Percentiles rank a stretch among this genome's conserved stretches.
phyloP scores from a whole-genome alignment of 2,113 vertebrate genomes.

The Hepsetus odoe region DNA sequence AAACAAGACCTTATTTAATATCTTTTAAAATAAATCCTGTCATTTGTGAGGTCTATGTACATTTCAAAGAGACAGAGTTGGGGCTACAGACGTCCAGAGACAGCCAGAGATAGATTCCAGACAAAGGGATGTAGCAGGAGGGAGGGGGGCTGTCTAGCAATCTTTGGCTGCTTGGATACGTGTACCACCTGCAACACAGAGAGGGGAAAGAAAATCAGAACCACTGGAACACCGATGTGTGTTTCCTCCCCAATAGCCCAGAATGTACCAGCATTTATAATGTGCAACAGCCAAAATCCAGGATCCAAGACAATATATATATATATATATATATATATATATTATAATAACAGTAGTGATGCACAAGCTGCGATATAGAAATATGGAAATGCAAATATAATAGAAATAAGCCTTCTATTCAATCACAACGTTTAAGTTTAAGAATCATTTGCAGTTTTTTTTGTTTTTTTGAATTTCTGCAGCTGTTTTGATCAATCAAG shows the following conservation, averaged over 20 bases:
- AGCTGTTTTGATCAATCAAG: neutral
- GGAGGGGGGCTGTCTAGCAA: slow-evolving; percentile 68
- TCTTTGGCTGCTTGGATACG: slow-evolving; percentile 76
- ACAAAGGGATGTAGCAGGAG: slow-evolving; percentile 38
- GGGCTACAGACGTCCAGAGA: slow-evolving; percentile 55
- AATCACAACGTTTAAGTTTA: neutral
- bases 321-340: too few species aligned
- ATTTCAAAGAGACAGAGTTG: slow-evolving; percentile 62
- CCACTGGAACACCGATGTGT: neutral
- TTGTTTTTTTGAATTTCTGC: neutral
- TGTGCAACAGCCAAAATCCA: neutral
- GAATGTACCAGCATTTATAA: neutral
- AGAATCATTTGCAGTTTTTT: neutral
- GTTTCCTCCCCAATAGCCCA: neutral
- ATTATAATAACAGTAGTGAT: too few species aligned
- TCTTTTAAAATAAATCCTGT: slow-evolving; percentile 77
- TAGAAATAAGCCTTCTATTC: neutral
- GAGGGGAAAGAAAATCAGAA: slow-evolving; percentile 48
- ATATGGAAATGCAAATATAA: too few species aligned
- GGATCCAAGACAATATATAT: too few species aligned
- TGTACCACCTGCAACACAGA: slow-evolving; percentile 68
- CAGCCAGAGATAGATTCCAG: slow-evolving; percentile 58
- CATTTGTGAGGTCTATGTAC: slow-evolving; percentile 73
- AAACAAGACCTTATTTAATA: slow-evolving; percentile 66
- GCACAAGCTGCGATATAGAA: too few species aligned